Conservation (phyloP, 2,888 invertebrate genomes). For the Luperina testacea region DNA sequence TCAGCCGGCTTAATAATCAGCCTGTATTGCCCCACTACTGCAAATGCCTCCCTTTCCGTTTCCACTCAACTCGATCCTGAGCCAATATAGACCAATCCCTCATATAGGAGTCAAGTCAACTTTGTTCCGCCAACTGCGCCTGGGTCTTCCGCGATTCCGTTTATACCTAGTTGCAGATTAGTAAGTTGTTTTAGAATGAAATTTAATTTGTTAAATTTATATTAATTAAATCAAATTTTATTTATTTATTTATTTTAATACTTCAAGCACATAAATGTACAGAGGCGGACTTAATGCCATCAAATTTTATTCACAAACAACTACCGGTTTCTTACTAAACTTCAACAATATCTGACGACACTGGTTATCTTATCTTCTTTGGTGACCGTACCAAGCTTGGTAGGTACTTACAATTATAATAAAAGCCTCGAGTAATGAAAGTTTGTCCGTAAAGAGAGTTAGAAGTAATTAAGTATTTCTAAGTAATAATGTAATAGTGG, state of each 20-base stretch:
- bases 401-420: constrained; percentile 9
- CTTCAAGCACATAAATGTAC: too few relatives aligned
- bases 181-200: too few relatives aligned
- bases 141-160: not conserved
- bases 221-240: not conserved
- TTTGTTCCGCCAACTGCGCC: not conserved
- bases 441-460: not conserved
- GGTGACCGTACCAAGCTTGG: not conserved
- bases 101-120: not conserved
- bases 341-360: not conserved
- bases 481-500: not conserved
- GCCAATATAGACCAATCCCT: not conserved
- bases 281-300: too few relatives aligned
- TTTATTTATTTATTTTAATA: too few relatives aligned
- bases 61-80: not conserved
- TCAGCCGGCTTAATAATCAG: not conserved
- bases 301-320: not conserved
- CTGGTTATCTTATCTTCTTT: not conserved
- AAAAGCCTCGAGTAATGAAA: constrained; percentile 10
- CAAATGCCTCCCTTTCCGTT: not conserved
- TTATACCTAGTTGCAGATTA: not conserved
- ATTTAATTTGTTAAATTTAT: too few relatives aligned
- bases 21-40: not conserved
- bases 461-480: constrained; percentile 12
- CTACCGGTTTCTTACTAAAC: not conserved